Evolutionary conservation across 2,113 vertebrate genomes (phyloP).

Genomic region (Thunnus thynnus): DNA sequence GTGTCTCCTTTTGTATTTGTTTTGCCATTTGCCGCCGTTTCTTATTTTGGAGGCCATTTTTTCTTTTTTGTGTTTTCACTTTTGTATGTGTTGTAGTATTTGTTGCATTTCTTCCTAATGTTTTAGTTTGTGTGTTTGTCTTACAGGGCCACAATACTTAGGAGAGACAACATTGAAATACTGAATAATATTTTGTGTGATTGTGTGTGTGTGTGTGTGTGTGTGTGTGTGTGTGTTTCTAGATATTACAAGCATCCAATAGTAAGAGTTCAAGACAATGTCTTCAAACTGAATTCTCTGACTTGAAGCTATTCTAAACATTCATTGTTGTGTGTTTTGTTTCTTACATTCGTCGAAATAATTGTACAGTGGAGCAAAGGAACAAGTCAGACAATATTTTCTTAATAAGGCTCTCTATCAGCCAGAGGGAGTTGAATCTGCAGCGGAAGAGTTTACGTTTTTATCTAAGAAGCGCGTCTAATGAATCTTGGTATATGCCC

Average conservation of each 20-base stretch:
- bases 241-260: constrained; percentile 5
- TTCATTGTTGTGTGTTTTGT: constrained; percentile 45
- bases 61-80: too few relatives aligned
- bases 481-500: constrained; percentile 73
- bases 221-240: background rate
- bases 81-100: too few relatives aligned
- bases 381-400: constrained; percentile 71
- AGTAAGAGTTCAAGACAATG: background rate
- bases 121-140: too few relatives aligned
- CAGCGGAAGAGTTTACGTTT: constrained; percentile 63
- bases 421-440: constrained; percentile 70
- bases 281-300: background rate
- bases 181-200: too few relatives aligned
- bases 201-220: too few relatives aligned
- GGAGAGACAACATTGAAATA: too few relatives aligned
- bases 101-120: too few relatives aligned
- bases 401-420: constrained; percentile 70
- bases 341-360: constrained; percentile 36
- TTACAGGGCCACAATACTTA: too few relatives aligned
- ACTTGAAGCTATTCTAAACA: constrained; percentile 25
- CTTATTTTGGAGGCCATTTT: too few relatives aligned
- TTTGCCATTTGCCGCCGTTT: too few relatives aligned
- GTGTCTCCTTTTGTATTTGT: too few relatives aligned
- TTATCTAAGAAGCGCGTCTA: constrained; percentile 70
- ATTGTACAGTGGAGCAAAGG: constrained; percentile 52